Base-by-base conservation (phyloP, 2,888 invertebrate species). In the Allacma fusca region DNA sequence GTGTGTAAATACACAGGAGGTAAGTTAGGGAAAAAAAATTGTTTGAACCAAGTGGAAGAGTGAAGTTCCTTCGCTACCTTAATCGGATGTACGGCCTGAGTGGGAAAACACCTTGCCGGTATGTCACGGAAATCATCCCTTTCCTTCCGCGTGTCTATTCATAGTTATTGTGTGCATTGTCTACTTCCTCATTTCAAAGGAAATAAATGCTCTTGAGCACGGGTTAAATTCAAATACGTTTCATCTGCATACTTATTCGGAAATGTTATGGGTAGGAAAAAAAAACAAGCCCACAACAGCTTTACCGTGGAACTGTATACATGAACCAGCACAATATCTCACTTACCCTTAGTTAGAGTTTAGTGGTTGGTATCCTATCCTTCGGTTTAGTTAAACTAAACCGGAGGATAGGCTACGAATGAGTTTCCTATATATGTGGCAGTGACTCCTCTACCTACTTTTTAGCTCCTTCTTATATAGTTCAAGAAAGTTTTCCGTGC, bases 91-190 rank as follows among this genome's bases (percentile, higher is more conserved):
- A 75, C 43, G 78, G 65, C 65, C 29, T 29, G 71, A 64, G 73
- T 74, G 70, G 76, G 76, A 81, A 80, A 81, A 81, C 82, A 82
- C 80, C 82, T 82, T 82, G 80, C 81, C 79, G 77, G 79, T 80
- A 81, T 78, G 80, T 79, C 80, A 81, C 81, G 81, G 76, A 81
- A 80, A 80, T 81, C 79, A 79, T 80, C 79, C 80, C 78, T 79
- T 79, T 79, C 65, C 40, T 80, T 81, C 81, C 81, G 78, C 79
- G 76, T 80, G 78, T 76, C 71, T 78, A 65, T 59, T 71, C 34
- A 71, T 77, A 67, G 64, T 72, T 71, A 77, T 71, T 69, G 64
- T 71, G 62, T 43, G 21, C 69, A 40, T 76, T 59, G 44, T 59
- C 67, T 67, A 59, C 71, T 76, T 71, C 67, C 76, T 76, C 71